Conservation (phyloP, 2,888 invertebrate species). For the Blastobasis lacticolella region DNA sequence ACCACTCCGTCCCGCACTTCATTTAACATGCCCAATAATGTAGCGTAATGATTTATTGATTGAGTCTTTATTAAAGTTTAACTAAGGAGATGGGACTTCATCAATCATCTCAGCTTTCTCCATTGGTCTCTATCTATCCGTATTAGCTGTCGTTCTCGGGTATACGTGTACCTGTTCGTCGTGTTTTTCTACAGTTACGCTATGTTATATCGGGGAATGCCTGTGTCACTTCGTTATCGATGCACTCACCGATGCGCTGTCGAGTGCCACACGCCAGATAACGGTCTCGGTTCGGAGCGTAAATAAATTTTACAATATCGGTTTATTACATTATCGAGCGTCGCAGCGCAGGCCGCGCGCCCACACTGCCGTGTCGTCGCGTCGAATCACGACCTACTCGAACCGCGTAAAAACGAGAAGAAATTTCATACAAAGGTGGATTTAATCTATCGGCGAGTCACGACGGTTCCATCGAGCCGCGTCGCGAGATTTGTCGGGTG, state of each 20-base stretch:
- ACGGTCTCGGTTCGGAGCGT: constrained; percentile 42
- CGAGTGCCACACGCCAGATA: constrained; percentile 48
- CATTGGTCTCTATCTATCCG: constrained; percentile 11
- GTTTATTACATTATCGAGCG: constrained; percentile 45
- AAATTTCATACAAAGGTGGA: constrained; percentile 48
- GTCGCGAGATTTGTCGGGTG: constrained; percentile 51
- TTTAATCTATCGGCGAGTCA: constrained; percentile 47
- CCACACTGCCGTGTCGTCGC: constrained; percentile 38
- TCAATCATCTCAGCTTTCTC: constrained; percentile 31
- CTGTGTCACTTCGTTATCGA: constrained; percentile 39
- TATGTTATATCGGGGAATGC: constrained; percentile 7
- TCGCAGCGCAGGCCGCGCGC: constrained; percentile 32
- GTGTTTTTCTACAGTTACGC: constrained; percentile 7
- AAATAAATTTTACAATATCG: constrained; percentile 47
- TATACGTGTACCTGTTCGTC: constrained; percentile 4
- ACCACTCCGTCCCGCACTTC: constrained; percentile 21
- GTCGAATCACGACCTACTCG: constrained; percentile 45
- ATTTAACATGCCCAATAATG: constrained; percentile 15
- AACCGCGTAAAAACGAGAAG: constrained; percentile 48
- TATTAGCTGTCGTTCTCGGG: constrained; percentile 1
- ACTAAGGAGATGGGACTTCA: constrained; percentile 22
- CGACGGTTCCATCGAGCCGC: constrained; percentile 41
- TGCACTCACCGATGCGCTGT: constrained; percentile 35
- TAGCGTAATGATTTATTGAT: constrained; percentile 38
- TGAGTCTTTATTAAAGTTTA: constrained; percentile 34